Percentiles rank a stretch among this genome's conserved stretches.
These are phyloP conservation scores for Aspidapion aeneum DNA, from an alignment of 2,888 invertebrate species.

Conservation along the genomic window DNA sequence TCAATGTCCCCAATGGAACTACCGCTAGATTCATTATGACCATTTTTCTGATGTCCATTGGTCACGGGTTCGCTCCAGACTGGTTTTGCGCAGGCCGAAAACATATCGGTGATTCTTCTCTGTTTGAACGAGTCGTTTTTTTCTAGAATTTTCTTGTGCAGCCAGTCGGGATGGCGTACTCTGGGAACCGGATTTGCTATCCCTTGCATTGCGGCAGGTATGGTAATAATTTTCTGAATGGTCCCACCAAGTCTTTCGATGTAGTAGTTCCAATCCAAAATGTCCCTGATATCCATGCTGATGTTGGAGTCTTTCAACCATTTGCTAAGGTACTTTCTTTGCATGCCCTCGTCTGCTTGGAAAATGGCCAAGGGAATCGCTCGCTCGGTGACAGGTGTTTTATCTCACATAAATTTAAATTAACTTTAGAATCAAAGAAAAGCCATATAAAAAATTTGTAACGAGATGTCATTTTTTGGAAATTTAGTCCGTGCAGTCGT, in stretches of 20 bases:
- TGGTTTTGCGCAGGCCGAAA: constrained; percentile 56
- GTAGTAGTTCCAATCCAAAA: constrained; percentile 97
- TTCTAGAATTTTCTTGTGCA: constrained; percentile 91
- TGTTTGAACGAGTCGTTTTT: constrained; percentile 90
- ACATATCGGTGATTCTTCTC: constrained; percentile 91
- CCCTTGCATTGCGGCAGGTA: constrained; percentile 97
- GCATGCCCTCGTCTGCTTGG: constrained; percentile 86
- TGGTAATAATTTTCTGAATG: constrained; percentile 98
- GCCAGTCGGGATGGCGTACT: constrained; percentile 95
- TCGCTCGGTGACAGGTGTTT: too few relatives aligned
- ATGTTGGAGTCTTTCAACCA: constrained; percentile 88
- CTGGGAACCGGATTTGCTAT: constrained; percentile 94
- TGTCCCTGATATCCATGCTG: constrained; percentile 84
- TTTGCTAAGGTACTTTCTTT: constrained; percentile 81
- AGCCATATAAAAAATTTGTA: too few relatives aligned
- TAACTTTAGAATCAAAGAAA: too few relatives aligned
- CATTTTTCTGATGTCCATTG: constrained; percentile 4
- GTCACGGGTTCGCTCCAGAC: constrained; percentile 18
- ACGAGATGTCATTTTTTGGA: too few relatives aligned
- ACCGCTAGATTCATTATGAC: neutral
- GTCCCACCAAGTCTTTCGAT: constrained; percentile 92
- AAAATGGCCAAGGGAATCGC: constrained; percentile 96
- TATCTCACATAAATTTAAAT: too few relatives aligned
- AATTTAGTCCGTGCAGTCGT: too few relatives aligned
- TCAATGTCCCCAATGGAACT: constrained; percentile 55